Evolutionary conservation across 2,888 invertebrate species (phyloP).

Genomic region (Pteria penguin): DNA sequence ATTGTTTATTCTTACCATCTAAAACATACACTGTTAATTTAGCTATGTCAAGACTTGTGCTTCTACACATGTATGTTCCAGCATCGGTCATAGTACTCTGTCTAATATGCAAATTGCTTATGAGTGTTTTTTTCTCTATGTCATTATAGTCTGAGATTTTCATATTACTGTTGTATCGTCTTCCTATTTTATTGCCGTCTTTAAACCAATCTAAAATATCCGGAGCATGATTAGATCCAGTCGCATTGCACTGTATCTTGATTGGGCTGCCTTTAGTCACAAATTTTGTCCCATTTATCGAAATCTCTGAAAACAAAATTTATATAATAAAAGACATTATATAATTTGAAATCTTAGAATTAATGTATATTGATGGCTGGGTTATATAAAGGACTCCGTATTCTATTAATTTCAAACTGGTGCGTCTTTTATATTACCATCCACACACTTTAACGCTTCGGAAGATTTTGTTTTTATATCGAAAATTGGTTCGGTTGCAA

Average conservation of each 20-base stretch:
- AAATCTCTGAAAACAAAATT: conserved; percentile 45
- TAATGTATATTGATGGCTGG: too few species aligned
- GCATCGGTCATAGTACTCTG: conserved; percentile 61
- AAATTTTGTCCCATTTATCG: conserved; percentile 49
- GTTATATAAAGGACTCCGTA: too few species aligned
- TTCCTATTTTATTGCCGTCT: conserved; percentile 52
- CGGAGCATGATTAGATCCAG: conserved; percentile 51
- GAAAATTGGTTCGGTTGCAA: too few species aligned
- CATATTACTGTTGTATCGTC: neutral
- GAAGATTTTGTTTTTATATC: too few species aligned
- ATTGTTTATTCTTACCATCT: conserved; percentile 71
- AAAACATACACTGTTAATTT: conserved; percentile 66
- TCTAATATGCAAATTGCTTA: conserved; percentile 60
- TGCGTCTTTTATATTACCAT: too few species aligned
- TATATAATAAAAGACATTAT: too few species aligned
- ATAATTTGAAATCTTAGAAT: too few species aligned
- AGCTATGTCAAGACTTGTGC: conserved; percentile 61
- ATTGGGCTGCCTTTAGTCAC: conserved; percentile 51
- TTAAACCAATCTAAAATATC: conserved; percentile 62
- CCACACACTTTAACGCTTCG: too few species aligned
- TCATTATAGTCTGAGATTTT: conserved; percentile 14
- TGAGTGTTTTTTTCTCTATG: conserved; percentile 52
- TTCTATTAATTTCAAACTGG: too few species aligned
- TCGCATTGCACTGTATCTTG: conserved; percentile 55
- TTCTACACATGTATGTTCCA: conserved; percentile 68